phyloP scores from a whole-genome alignment of 2,113 vertebrate genomes.

The Smithornis capensis region DNA sequence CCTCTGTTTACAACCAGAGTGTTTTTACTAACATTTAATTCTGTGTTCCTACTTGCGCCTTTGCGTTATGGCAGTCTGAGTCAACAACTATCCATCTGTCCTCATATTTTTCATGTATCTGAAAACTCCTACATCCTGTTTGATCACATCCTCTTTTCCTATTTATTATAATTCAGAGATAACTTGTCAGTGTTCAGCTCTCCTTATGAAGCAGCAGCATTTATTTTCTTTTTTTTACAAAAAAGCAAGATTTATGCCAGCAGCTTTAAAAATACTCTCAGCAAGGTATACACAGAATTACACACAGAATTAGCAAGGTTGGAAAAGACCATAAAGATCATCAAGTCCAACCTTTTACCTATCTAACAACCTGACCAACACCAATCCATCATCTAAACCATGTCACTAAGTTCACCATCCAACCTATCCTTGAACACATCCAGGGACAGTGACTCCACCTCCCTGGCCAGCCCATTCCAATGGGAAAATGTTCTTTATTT shows the following conservation, averaged over 20 bases:
- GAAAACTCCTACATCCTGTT: neutral
- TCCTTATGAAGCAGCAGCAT: neutral
- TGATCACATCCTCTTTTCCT: neutral
- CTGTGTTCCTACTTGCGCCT: neutral
- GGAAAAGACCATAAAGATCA: too few relatives aligned
- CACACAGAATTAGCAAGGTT: too few relatives aligned
- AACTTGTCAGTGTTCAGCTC: neutral
- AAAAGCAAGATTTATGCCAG: neutral
- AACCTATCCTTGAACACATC: too few relatives aligned
- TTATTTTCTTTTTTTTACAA: neutral
- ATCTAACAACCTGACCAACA: too few relatives aligned
- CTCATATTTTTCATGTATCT: neutral
- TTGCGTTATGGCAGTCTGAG: neutral
- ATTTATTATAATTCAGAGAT: neutral
- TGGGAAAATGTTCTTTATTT: too few relatives aligned
- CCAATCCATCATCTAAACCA: too few relatives aligned
- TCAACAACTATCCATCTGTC: neutral
- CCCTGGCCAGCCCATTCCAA: too few relatives aligned
- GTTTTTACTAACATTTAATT: neutral
- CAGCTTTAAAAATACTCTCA: neutral
- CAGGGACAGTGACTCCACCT: too few relatives aligned
- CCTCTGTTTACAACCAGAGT: neutral
- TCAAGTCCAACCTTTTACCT: too few relatives aligned
- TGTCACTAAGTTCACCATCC: too few relatives aligned
- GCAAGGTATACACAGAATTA: too few relatives aligned